Evolutionary conservation across 1,140 invertebrate genomes (phyloP).

Genomic region (Berghia stephanieae): DNA sequence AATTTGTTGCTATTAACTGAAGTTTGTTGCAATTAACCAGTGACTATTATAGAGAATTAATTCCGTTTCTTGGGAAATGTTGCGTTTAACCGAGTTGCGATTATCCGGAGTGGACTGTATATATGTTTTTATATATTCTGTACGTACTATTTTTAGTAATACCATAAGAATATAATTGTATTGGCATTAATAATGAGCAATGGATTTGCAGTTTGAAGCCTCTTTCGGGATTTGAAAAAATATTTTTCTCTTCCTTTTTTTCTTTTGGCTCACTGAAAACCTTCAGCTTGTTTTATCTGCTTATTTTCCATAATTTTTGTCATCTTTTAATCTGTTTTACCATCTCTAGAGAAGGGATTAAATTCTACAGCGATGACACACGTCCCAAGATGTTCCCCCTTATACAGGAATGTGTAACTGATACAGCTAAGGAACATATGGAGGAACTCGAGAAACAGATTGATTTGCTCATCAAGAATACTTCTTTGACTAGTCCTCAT

Average conservation of each 20-base stretch:
- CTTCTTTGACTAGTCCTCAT: background rate
- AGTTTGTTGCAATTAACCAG: too few relatives aligned
- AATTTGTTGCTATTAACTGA: too few relatives aligned
- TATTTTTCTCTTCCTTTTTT: too few relatives aligned
- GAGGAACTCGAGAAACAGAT: background rate
- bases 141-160: too few relatives aligned
- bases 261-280: too few relatives aligned
- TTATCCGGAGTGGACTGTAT: too few relatives aligned
- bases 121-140: too few relatives aligned
- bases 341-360: background rate
- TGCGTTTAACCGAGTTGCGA: too few relatives aligned
- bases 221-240: background rate
- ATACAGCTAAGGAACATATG: background rate
- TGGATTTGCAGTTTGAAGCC: too few relatives aligned
- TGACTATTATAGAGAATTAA: too few relatives aligned
- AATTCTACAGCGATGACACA: slow-evolving; percentile 14
- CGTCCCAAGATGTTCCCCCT: slow-evolving; percentile 12
- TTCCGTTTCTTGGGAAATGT: too few relatives aligned
- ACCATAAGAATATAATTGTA: background rate
- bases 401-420: slow-evolving; percentile 26
- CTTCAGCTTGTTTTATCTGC: too few relatives aligned
- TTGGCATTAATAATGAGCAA: background rate
- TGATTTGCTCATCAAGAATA: slow-evolving; percentile 13
- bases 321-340: background rate
- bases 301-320: slow-evolving; percentile 1